These are phyloP conservation scores for Mormyrus iriodes DNA, from an alignment of 2,113 vertebrate species.

Conservation along the genomic window DNA sequence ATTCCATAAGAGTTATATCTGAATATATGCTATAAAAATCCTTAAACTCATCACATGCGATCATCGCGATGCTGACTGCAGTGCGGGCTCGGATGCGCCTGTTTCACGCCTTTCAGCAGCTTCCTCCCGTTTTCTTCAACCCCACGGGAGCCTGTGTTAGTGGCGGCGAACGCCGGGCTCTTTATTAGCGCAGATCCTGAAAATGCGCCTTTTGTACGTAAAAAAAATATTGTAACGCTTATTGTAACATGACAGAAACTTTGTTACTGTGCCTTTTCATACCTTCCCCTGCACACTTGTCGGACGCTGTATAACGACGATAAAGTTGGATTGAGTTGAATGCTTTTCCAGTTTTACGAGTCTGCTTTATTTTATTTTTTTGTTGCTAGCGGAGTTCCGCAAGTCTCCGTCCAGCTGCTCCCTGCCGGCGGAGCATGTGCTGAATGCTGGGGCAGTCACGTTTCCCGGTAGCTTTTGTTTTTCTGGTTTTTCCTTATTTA, in stretches of 20 bases:
- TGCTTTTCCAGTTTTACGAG: neutral
- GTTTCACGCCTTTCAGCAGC: neutral
- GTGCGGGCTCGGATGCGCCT: neutral
- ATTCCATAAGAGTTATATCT: neutral
- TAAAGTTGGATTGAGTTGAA: neutral
- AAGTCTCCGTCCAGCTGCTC: constrained; percentile 22
- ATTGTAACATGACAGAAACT: neutral
- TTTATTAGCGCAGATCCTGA: neutral
- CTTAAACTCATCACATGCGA: neutral
- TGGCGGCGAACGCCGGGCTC: neutral
- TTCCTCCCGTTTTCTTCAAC: neutral
- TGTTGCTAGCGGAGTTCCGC: constrained; percentile 38
- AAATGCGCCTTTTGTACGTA: neutral
- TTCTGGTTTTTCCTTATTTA: neutral
- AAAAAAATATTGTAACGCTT: neutral
- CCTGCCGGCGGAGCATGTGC: constrained; percentile 54
- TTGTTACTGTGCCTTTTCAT: neutral
- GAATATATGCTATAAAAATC: neutral
- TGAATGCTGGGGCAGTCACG: constrained; percentile 53
- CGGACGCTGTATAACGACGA: neutral
- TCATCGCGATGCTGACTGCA: neutral
- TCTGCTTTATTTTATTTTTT: neutral
- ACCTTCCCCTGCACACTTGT: neutral
- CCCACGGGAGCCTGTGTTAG: neutral
- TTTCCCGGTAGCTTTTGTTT: constrained; percentile 52